Conservation (phyloP, 2,888 invertebrate genomes). For the Polymixis flavicincta region DNA sequence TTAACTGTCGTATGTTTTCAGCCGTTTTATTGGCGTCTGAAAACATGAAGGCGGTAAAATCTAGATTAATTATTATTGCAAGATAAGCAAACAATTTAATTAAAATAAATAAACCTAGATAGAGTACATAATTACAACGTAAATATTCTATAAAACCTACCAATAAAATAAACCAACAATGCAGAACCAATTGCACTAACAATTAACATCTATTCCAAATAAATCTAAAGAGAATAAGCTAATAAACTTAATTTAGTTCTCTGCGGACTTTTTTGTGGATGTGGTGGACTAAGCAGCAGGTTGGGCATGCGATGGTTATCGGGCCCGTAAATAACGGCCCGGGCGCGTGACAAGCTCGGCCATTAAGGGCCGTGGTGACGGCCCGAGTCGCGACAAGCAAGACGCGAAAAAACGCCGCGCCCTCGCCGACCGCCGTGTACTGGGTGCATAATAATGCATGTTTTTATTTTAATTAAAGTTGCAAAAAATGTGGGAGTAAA, state of each 20-base stretch:
- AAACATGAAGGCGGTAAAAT: not conserved
- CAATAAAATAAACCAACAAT: slow-evolving; percentile 28
- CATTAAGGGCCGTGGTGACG: slow-evolving; percentile 79
- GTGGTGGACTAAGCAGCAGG: slow-evolving; percentile 46
- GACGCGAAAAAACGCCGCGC: slow-evolving; percentile 53
- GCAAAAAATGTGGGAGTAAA: slow-evolving; percentile 13
- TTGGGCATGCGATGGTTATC: slow-evolving; percentile 80
- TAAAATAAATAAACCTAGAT: slow-evolving; percentile 18
- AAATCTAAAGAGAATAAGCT: slow-evolving; percentile 54
- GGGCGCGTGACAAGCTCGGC: slow-evolving; percentile 82
- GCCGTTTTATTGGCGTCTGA: not conserved
- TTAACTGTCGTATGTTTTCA: not conserved
- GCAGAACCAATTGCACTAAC: slow-evolving; percentile 25
- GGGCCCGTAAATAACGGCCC: slow-evolving; percentile 83
- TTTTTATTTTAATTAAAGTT: slow-evolving; percentile 35
- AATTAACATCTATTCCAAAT: slow-evolving; percentile 45
- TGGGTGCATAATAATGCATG: slow-evolving; percentile 35
- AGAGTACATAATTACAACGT: slow-evolving; percentile 26
- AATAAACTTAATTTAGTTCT: slow-evolving; percentile 56
- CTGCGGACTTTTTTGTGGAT: slow-evolving; percentile 47
- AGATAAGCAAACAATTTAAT: slow-evolving; percentile 1
- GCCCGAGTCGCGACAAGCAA: slow-evolving; percentile 57
- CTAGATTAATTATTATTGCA: slow-evolving; percentile 9
- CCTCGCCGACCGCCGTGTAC: slow-evolving; percentile 37
- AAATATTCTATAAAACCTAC: slow-evolving; percentile 6